Evolutionary conservation across 2,888 invertebrate species (phyloP), one percentile per base, ranked within the genome.

Genomic region (Podabrus alpinus): DNA sequence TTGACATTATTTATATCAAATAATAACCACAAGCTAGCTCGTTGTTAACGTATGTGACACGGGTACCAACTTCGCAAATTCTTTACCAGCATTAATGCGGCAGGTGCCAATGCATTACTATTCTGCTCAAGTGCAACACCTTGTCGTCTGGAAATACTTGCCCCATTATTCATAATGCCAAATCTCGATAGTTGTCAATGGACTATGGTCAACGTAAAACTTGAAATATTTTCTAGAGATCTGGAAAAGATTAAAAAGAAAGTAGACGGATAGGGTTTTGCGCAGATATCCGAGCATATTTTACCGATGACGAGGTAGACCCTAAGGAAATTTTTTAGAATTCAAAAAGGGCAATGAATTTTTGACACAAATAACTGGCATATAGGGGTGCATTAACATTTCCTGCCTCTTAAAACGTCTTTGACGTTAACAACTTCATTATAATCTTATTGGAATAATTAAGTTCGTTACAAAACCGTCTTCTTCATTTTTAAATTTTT

Each of bases 61-160:
- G 62, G 16, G 62, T 64, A 64, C 62, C 21, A 64, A 64, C 62
- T n/a, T 62, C 21, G 62, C 16, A 19, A 64, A 64, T 64, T 64
- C 62, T 64, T 64, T 64, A 62, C 73, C 73, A 69, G 73, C 73
- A 73, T 73, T 75, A 69, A 75, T 73, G 79, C 81, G 83, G 82
- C 84, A 83, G 82, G 83, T 84, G 84, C 82, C 81, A 75, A 66
- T 72, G 79, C 79, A 82, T 83, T 79, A 78, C 78, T 82, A 83
- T 83, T 81, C 83, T 78, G 80, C 80, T 77, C 81, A 81, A 80
- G 81, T 76, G 76, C 66, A 69, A 73, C 73, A 78, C 77, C 80
- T 81, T 81, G 80, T 73, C 77, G 80, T 79, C 79, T 80, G 80
- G 79, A 79, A 81, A 81, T 81, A 78, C 79, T 80, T 81, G 79